These are phyloP conservation scores for Cephus runcator DNA, from an alignment of 2,888 invertebrate species.

Conservation along the genomic window DNA sequence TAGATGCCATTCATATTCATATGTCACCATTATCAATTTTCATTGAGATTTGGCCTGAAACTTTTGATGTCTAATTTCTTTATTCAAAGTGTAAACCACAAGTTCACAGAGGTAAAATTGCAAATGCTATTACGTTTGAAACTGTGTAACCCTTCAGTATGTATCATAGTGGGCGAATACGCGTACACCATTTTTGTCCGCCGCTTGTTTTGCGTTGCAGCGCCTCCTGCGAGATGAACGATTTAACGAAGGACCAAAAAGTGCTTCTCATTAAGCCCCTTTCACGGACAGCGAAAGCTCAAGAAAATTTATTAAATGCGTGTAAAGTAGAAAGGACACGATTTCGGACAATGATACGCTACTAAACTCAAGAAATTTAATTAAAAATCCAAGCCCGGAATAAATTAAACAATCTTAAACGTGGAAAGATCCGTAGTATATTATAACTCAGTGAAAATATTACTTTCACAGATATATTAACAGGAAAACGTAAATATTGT, in stretches of 20 bases:
- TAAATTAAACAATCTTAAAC: not conserved
- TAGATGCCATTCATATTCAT: not conserved
- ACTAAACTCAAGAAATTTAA: not conserved
- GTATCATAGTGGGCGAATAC: not conserved
- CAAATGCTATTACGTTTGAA: not conserved
- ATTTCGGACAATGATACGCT: not conserved
- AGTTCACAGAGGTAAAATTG: not conserved
- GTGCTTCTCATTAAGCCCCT: not conserved
- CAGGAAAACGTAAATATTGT: not conserved
- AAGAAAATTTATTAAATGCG: not conserved
- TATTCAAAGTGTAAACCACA: not conserved
- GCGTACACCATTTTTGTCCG: not conserved
- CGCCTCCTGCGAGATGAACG: not conserved
- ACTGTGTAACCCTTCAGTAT: not conserved
- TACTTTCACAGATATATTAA: not conserved
- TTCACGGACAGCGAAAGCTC: not conserved
- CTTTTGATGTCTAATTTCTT: not conserved
- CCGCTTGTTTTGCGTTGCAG: not conserved
- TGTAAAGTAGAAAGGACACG: not conserved
- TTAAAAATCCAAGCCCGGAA: not conserved
- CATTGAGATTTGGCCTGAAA: not conserved
- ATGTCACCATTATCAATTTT: not conserved
- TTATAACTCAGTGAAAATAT: not conserved
- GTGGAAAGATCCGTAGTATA: not conserved
- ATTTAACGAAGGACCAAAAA: not conserved